A percentile compares a stretch with the other conserved stretches of the same genome.
Conservation (phyloP, 2,888 invertebrate genomes). For the Stenurella melanura region DNA sequence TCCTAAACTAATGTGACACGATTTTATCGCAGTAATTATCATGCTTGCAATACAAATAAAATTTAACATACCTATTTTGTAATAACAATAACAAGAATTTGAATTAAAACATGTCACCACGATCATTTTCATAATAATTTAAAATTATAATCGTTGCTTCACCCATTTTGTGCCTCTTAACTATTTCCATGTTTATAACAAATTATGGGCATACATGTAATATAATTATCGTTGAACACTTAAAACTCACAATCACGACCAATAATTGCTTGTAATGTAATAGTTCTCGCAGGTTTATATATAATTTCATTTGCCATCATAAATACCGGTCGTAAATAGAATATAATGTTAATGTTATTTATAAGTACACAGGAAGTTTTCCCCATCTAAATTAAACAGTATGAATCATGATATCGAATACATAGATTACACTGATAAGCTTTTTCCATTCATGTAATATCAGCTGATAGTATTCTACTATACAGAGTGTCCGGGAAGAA, state of each 20-base stretch:
- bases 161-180: conserved; percentile 13
- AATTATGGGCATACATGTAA: conserved; percentile 11
- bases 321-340: neutral
- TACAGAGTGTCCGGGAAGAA: too few species aligned
- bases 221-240: conserved; percentile 18
- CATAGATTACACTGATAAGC: too few species aligned
- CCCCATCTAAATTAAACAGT: neutral
- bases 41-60: neutral
- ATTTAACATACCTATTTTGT: conserved; percentile 18
- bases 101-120: neutral
- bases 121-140: conserved; percentile 20
- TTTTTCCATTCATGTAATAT: too few species aligned
- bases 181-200: neutral
- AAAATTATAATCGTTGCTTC: conserved; percentile 18
- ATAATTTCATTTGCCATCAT: neutral
- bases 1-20: conserved; percentile 1
- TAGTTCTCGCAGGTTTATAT: conserved; percentile 2
- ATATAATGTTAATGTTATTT: neutral
- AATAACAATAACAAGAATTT: conserved; percentile 9
- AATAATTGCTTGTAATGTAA: conserved; percentile 14
- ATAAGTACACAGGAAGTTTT: neutral
- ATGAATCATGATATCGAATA: too few species aligned
- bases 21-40: conserved; percentile 17
- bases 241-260: conserved; percentile 14
- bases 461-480: too few species aligned